Evolutionary conservation across 2,797 vertebrate genomes (phyloP).

Genomic region (Galago senegalensis): DNA sequence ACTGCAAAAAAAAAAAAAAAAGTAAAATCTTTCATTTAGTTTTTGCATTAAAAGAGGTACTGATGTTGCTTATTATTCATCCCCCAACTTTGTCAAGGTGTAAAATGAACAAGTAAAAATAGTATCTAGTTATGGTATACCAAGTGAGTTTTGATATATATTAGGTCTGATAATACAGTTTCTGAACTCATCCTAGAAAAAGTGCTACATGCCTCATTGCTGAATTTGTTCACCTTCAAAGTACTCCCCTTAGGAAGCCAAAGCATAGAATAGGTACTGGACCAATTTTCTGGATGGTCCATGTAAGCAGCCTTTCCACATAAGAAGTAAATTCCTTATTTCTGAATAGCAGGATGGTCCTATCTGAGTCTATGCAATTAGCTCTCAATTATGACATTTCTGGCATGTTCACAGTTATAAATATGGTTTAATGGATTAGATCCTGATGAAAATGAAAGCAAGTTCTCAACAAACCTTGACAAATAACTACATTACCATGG

Average conservation of each 20-base stretch:
- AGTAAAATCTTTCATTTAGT: no score
- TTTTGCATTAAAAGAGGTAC: background rate
- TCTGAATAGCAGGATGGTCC: background rate
- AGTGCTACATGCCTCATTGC: no score
- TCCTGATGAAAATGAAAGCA: background rate
- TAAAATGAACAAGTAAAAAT: background rate
- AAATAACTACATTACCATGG: conserved; percentile 3
- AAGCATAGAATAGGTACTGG: background rate
- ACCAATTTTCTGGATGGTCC: background rate
- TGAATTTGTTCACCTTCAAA: no score
- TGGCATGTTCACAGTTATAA: background rate
- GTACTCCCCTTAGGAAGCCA: background rate
- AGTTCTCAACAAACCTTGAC: background rate
- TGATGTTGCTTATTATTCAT: background rate
- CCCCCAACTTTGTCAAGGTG: background rate
- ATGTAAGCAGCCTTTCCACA: background rate
- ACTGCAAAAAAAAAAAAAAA: no score
- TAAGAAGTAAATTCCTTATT: background rate
- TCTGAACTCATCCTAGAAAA: no score
- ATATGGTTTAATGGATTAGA: conserved; percentile 14
- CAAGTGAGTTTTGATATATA: rapidly evolving
- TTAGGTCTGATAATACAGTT: no score
- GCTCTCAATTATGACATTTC: background rate
- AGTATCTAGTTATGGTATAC: background rate
- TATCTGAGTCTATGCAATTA: background rate